Conservation (phyloP, 2,797 vertebrate genomes). For the Tapera naevia region DNA sequence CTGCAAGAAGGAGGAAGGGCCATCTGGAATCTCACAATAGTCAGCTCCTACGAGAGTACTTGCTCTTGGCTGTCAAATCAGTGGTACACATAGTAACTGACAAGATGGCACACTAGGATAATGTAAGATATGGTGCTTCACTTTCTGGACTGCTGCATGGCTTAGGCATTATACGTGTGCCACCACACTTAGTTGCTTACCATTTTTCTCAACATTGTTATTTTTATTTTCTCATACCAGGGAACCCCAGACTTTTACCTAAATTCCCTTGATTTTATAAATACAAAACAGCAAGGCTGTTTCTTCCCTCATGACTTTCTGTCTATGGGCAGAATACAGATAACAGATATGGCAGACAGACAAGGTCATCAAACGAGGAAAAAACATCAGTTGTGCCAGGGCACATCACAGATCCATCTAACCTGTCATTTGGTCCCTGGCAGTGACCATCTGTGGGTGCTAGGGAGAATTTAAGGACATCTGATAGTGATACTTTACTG, state of each 20-base stretch:
- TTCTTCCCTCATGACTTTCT: neutral
- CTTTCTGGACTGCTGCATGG: neutral
- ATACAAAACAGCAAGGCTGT: neutral
- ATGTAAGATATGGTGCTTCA: neutral
- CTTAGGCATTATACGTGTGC: neutral
- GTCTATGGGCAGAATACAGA: neutral
- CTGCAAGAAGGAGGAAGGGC: neutral
- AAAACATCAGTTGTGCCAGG: neutral
- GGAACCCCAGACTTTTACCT: neutral
- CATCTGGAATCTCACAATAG: conserved; percentile 16
- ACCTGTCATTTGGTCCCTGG: neutral
- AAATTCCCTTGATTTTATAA: neutral
- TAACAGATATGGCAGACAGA: neutral
- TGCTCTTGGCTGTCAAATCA: neutral
- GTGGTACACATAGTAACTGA: neutral
- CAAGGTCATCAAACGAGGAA: neutral
- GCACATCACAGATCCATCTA: neutral
- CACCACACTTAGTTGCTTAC: neutral
- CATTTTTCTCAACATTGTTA: neutral
- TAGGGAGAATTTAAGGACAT: conserved; percentile 7
- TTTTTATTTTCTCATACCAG: neutral
- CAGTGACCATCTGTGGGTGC: neutral
- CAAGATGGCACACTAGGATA: neutral
- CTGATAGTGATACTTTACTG: neutral
- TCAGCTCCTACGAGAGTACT: neutral